Percentiles rank a stretch among this genome's conserved stretches.
Evolutionary conservation across 2,113 vertebrate genomes (phyloP).

Genomic region (Turnix velox): DNA sequence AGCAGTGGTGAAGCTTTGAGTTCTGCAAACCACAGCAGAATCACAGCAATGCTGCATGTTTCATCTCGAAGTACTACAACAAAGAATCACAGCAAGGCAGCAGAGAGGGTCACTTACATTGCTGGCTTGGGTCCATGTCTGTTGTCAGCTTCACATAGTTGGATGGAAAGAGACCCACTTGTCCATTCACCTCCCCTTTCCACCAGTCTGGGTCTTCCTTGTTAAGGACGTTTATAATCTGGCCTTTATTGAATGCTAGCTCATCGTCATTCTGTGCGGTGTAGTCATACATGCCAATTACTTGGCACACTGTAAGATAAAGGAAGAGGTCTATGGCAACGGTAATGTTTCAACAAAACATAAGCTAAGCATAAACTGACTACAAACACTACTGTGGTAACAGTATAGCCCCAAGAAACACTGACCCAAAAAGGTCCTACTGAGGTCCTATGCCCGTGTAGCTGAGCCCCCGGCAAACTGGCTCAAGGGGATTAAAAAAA

Average conservation of each 20-base stretch:
- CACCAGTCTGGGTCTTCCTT: slow-evolving; percentile 99
- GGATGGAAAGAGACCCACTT: slow-evolving; percentile 95
- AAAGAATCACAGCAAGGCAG: background rate
- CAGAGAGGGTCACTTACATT: slow-evolving; percentile 88
- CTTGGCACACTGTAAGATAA: slow-evolving; percentile 88
- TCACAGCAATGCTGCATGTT: slow-evolving; percentile 78
- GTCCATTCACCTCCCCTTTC: slow-evolving; percentile 94
- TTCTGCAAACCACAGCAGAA: slow-evolving; percentile 69
- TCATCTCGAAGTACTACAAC: background rate
- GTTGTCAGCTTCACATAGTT: slow-evolving; percentile 99
- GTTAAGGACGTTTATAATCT: slow-evolving; percentile 95
- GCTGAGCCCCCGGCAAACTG: background rate
- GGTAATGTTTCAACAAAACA: background rate
- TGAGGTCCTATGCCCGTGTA: background rate
- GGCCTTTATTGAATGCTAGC: slow-evolving; percentile 95
- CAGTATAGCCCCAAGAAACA: background rate
- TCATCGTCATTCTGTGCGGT: slow-evolving; percentile 98
- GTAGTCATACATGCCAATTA: slow-evolving; percentile 99
- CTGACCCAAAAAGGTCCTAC: background rate
- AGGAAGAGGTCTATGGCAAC: background rate
- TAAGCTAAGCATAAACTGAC: background rate
- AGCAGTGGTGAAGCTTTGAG: slow-evolving; percentile 62
- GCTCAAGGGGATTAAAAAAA: background rate
- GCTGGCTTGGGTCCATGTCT: slow-evolving; percentile 96
- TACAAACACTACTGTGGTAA: background rate